These are phyloP conservation scores for Oscheius sp. DNA, from an alignment of 2,888 invertebrate genomes.

Conservation along the genomic window DNA sequence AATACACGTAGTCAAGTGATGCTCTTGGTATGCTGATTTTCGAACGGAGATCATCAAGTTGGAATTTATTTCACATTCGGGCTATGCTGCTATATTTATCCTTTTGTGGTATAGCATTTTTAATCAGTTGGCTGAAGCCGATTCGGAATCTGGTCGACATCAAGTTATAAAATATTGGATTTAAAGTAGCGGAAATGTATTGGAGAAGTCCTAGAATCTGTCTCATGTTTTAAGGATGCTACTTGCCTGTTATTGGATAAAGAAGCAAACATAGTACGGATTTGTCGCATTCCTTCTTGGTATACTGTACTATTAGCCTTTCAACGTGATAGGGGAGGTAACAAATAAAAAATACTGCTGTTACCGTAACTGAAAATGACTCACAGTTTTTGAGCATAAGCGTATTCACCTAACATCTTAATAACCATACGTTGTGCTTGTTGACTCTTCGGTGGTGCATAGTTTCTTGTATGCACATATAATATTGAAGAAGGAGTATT, in stretches of 20 bases:
- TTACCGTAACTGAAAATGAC: constrained; percentile 63
- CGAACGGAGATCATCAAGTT: neutral
- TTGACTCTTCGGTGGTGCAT: constrained; percentile 62
- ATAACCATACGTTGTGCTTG: constrained; percentile 72
- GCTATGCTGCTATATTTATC: constrained; percentile 53
- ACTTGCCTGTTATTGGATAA: constrained; percentile 68
- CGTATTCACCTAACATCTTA: constrained; percentile 65
- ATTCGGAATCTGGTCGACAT: constrained; percentile 70
- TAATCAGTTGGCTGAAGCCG: constrained; percentile 62
- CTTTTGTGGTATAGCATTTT: constrained; percentile 48
- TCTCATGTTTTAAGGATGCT: neutral
- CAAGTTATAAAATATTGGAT: constrained; percentile 71
- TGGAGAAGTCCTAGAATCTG: constrained; percentile 59
- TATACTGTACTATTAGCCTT: constrained; percentile 67
- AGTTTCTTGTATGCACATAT: constrained; percentile 56
- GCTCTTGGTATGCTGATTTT: neutral
- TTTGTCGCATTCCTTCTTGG: constrained; percentile 54
- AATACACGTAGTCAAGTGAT: constrained; percentile 15
- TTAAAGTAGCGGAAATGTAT: constrained; percentile 70
- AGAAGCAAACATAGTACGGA: constrained; percentile 61
- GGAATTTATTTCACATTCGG: constrained; percentile 38
- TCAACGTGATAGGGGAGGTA: constrained; percentile 72
- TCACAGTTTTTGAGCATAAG: neutral
- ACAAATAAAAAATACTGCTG: constrained; percentile 70
- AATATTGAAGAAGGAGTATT: constrained; percentile 30